Base-by-base conservation (phyloP, 1,140 invertebrate species). In the Belonocnema kinseyi region DNA sequence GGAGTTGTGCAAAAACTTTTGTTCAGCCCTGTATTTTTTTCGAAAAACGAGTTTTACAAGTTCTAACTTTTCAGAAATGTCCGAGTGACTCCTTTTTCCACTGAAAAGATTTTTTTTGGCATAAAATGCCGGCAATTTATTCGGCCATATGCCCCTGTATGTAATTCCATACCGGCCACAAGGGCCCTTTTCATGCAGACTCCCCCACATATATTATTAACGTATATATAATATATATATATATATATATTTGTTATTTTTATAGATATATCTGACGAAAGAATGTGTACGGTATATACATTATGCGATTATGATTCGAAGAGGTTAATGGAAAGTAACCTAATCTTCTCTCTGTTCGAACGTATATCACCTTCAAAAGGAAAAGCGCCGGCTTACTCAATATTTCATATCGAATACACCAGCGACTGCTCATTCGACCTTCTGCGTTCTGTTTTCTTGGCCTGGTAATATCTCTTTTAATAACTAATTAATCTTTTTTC, bases 251-350 rank as follows among this genome's bases (percentile, higher is more conserved):
- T 33, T 33, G 54, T 26, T 58, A 78, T 80, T 76, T 80, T 83
- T 80, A 81, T 80, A 78, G 82, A 86, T 84, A 82, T 80, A 75
- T 87, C 86, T 86, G 87, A 88, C 85, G 85, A 87, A 85, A 90
- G 81, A 86, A 88, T 86, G 80, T 89, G 77, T 70, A 80, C 82
- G 75, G 78, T 82, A 90, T 89, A 84, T 90, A 90, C 88, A 90
- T 83, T 86, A 88, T 89, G 88, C 85, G 72, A 79, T 86, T 81
- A 85, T 88, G 85, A 89, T 82, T 85, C 83, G 83, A 70, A 83
- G 75, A 83, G 78, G 77, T 87, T 82, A 87, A 85, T 85, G 82
- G 79, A 86, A 88, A 88, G 82, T 80, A 86, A 84, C 82, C 26
- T 84, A 86, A 84, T 83, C 71, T 83, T 77, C 76, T 50, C 53